Percentiles rank a stretch among this genome's conserved stretches.
Conservation (phyloP, 2,888 invertebrate species). For the Drosophila demipolita region DNA sequence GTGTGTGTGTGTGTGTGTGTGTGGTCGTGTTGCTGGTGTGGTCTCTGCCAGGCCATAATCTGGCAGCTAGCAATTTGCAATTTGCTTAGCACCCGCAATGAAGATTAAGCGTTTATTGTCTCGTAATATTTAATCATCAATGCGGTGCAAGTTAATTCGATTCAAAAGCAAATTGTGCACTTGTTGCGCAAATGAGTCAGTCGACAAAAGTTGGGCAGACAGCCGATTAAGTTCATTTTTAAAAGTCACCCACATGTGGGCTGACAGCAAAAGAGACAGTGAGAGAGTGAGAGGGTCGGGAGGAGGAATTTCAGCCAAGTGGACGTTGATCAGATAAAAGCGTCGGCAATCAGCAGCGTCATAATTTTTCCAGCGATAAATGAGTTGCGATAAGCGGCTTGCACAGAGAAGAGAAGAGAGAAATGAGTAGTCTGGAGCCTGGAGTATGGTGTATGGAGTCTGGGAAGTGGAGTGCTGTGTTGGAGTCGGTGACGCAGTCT, state of each 20-base stretch:
- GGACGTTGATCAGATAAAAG: constrained; percentile 71
- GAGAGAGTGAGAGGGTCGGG: not conserved
- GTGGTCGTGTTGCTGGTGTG: constrained; percentile 25
- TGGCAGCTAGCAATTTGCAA: constrained; percentile 66
- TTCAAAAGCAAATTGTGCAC: constrained; percentile 56
- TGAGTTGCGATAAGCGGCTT: constrained; percentile 81
- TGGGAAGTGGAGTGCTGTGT: constrained; percentile 11
- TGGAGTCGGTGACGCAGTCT: constrained; percentile 36
- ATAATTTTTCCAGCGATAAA: constrained; percentile 84
- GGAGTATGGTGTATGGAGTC: not conserved
- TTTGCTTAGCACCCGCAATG: constrained; percentile 74
- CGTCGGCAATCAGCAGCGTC: constrained; percentile 79
- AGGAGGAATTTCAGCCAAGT: constrained; percentile 10
- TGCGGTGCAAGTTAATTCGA: constrained; percentile 33
- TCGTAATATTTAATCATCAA: constrained; percentile 75
- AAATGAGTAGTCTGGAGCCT: constrained; percentile 19
- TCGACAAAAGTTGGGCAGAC: constrained; percentile 39
- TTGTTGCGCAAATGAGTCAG: constrained; percentile 75
- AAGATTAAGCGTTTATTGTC: constrained; percentile 78
- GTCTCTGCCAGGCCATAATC: constrained; percentile 67
- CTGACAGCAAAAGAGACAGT: not conserved
- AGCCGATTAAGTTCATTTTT: constrained; percentile 48
- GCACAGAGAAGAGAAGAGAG: constrained; percentile 32
- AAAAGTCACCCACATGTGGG: constrained; percentile 66
- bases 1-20: constrained; percentile 22